A percentile compares a stretch with the other conserved stretches of the same genome.
Evolutionary conservation across 1,140 invertebrate species (phyloP).

Genomic region (Cecropterus lyciades): DNA sequence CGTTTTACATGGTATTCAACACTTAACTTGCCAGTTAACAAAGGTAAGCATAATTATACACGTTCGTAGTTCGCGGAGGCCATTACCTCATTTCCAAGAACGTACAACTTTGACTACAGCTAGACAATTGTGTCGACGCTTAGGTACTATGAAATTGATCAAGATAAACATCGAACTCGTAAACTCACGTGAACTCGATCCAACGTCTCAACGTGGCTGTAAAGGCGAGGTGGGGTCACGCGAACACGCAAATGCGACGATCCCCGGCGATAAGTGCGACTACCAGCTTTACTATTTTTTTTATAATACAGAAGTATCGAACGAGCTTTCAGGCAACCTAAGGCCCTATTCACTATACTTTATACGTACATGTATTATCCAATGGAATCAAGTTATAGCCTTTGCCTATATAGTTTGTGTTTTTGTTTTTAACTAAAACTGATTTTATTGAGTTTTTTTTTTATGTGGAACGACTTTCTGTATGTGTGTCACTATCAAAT

Average conservation of each 20-base stretch:
- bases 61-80: not conserved
- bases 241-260: slow-evolving; percentile 38
- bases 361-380: too few species aligned
- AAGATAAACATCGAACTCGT: slow-evolving; percentile 51
- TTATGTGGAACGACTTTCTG: too few species aligned
- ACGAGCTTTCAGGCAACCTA: too few species aligned
- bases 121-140: slow-evolving; percentile 26
- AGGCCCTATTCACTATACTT: too few species aligned
- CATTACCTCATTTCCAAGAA: slow-evolving; percentile 26
- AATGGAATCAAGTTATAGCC: too few species aligned
- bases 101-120: slow-evolving; percentile 23
- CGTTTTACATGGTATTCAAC: not conserved
- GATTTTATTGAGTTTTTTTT: too few species aligned
- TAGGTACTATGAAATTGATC: slow-evolving; percentile 41
- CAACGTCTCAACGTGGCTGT: slow-evolving; percentile 44
- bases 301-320: too few species aligned
- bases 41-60: slow-evolving; percentile 14
- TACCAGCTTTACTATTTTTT: slow-evolving; percentile 6
- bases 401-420: too few species aligned
- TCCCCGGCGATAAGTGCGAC: slow-evolving; percentile 20
- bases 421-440: too few species aligned
- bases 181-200: slow-evolving; percentile 52
- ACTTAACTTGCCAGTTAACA: not conserved
- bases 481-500: too few species aligned
- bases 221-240: slow-evolving; percentile 46